Conservation (phyloP, 1,140 invertebrate genomes). For the Wiebesia pumilae region DNA sequence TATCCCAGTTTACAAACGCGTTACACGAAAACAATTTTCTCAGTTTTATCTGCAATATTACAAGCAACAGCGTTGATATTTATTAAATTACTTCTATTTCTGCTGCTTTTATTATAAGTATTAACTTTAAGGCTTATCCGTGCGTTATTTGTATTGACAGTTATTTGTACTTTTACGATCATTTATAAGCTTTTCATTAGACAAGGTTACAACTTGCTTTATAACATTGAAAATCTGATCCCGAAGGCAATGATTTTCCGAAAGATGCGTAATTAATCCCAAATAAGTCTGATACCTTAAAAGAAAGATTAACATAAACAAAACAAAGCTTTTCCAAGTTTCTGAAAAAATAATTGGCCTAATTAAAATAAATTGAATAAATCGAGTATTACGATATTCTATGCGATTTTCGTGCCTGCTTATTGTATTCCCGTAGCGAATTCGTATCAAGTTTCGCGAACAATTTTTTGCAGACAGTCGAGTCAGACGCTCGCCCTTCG, state of each 20-base stretch:
- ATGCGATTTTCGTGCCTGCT: slow-evolving; percentile 19
- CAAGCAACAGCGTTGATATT: too few relatives aligned
- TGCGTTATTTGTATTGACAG: not conserved
- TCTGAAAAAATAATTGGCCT: not conserved
- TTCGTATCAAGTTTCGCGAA: not conserved
- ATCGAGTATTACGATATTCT: not conserved
- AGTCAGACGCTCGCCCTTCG: not conserved
- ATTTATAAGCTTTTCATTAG: not conserved
- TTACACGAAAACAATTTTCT: too few relatives aligned
- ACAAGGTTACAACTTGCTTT: too few relatives aligned
- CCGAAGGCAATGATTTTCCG: not conserved
- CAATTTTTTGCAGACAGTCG: slow-evolving; percentile 36
- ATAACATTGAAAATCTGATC: not conserved
- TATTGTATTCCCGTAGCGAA: too few relatives aligned
- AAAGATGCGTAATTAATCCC: not conserved
- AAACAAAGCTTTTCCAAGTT: not conserved
- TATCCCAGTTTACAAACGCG: not conserved
- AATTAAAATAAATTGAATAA: not conserved
- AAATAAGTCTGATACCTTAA: not conserved
- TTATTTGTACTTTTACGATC: not conserved
- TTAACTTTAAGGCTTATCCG: too few relatives aligned
- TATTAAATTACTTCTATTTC: too few relatives aligned
- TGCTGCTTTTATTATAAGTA: too few relatives aligned
- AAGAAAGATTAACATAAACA: too few relatives aligned
- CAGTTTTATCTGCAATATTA: too few relatives aligned